phyloP scores from a whole-genome alignment of 2,888 invertebrate genomes.

The Julus scanicus region DNA sequence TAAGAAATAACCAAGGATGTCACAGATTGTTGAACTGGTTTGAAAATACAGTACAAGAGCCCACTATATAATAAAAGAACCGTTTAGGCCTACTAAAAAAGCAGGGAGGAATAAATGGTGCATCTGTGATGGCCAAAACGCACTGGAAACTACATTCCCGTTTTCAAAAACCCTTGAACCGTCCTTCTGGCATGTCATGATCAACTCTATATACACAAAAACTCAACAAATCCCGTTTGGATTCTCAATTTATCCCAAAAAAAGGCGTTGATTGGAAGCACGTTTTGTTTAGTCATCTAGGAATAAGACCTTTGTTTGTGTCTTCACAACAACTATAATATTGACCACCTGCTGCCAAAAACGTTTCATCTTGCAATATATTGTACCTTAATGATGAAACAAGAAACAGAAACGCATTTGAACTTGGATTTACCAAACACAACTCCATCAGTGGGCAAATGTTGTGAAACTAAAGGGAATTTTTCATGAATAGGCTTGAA shows the following conservation, averaged over 20 bases:
- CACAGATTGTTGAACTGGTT: background rate
- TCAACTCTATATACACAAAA: slow-evolving; percentile 8
- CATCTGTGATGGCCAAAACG: slow-evolving; percentile 7
- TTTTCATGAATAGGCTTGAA: too few relatives aligned
- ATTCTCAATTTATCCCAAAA: background rate
- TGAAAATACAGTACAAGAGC: background rate
- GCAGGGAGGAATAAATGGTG: slow-evolving; percentile 8
- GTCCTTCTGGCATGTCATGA: slow-evolving; percentile 20
- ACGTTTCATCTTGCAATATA: background rate
- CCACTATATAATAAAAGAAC: slow-evolving; percentile 4
- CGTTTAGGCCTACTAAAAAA: background rate
- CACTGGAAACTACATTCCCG: slow-evolving; percentile 1
- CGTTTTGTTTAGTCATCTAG: slow-evolving; percentile 30
- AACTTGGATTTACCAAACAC: too few relatives aligned
- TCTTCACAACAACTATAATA: background rate
- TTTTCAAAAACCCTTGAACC: slow-evolving; percentile 6
- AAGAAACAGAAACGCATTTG: background rate
- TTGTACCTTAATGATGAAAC: background rate
- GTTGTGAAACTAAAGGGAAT: too few relatives aligned
- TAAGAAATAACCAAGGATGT: background rate
- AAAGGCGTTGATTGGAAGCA: slow-evolving; percentile 4
- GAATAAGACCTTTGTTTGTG: slow-evolving; percentile 2
- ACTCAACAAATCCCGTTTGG: slow-evolving; percentile 42
- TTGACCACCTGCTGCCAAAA: slow-evolving; percentile 11
- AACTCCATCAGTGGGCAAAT: too few relatives aligned